Evolutionary conservation across 1,140 invertebrate genomes (phyloP).

Genomic region (roundworm (Caenorhabditis elegans)): DNA sequence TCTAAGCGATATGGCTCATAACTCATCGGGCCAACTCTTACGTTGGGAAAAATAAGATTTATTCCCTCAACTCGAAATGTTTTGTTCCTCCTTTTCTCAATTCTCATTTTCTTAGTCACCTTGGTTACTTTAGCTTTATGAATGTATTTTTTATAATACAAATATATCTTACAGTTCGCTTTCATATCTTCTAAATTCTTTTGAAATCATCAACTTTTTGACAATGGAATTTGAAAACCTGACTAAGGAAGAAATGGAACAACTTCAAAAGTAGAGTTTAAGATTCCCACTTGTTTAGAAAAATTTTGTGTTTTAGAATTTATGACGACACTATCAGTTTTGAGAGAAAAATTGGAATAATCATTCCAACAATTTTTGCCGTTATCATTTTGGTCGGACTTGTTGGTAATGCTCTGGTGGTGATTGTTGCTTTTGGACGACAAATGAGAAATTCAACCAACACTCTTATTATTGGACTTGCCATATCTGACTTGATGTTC

Average conservation of each 20-base stretch:
- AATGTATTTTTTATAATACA: too few relatives aligned
- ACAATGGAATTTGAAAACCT: conserved; percentile 4
- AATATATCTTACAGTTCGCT: too few relatives aligned
- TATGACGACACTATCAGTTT: conserved; percentile 60
- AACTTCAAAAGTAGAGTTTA: not conserved
- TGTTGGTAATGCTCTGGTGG: conserved; percentile 59
- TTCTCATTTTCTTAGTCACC: not conserved
- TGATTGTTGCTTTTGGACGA: conserved; percentile 60
- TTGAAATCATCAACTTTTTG: too few relatives aligned
- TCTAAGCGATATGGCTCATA: conserved; percentile 7
- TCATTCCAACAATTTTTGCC: conserved; percentile 61
- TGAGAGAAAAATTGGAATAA: conserved; percentile 57
- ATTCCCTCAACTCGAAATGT: not conserved
- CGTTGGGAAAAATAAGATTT: not conserved
- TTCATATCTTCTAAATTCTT: too few relatives aligned
- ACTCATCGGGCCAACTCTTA: not conserved
- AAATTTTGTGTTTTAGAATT: conserved; percentile 46
- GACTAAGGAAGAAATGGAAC: not conserved
- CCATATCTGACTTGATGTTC: conserved; percentile 82
- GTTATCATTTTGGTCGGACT: conserved; percentile 58
- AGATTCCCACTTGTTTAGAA: not conserved
- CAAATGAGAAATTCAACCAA: conserved; percentile 64
- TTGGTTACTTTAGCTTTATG: too few relatives aligned
- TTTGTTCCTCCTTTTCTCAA: not conserved
- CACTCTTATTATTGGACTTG: conserved; percentile 61